Evolutionary conservation across 2,113 vertebrate genomes (phyloP), one percentile per base, ranked within the genome.

Genomic region (Lichenostomus cassidix): DNA sequence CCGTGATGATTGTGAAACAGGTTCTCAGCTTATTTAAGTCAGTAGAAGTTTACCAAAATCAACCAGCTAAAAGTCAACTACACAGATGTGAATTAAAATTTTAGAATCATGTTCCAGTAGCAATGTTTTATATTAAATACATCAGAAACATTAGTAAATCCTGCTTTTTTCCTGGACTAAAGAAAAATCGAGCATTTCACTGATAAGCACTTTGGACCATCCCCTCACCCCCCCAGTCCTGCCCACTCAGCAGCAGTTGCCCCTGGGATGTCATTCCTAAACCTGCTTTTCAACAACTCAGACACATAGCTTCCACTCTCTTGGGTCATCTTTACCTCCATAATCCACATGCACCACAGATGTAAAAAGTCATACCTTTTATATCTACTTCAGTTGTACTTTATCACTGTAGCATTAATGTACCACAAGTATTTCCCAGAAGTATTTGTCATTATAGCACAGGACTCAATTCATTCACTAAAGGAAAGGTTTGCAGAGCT

Each of bases 401-500:
- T 87, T 92, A 89, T 89, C 52, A 67, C 13, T 91, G 44, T 29
- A 84, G 44, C 58, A 76, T 73, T 91, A 83, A 78, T 42, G 46
- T 89, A 67, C 42, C 46, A 73, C 42, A 18, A 80, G 56, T 58
- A 78, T 59, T 95, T 87, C 89, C 88, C 76, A 90, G 59, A 65
- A 90, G 65, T 91, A 85, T 88, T 78, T 92, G 87, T 78, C 92
- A 82, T 87, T 94, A 35, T 23, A 84, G 89, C 52, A 94, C 56
- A 96, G 49, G n/a, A 46, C 33, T 97, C 77, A 85, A 89, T 83
- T 95, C 44, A 94, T 87, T 94, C 89, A 89, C 87, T 86, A 59
- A 79, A 92, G 46, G 35, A 84, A 95, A 92, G 82, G 64, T 90
- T 84, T 91, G 62, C 65, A 96, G 82, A 97, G 76, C 65, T 94